These are phyloP conservation scores for Idris sp. DNA, from an alignment of 1,140 invertebrate genomes.

Conservation along the genomic window DNA sequence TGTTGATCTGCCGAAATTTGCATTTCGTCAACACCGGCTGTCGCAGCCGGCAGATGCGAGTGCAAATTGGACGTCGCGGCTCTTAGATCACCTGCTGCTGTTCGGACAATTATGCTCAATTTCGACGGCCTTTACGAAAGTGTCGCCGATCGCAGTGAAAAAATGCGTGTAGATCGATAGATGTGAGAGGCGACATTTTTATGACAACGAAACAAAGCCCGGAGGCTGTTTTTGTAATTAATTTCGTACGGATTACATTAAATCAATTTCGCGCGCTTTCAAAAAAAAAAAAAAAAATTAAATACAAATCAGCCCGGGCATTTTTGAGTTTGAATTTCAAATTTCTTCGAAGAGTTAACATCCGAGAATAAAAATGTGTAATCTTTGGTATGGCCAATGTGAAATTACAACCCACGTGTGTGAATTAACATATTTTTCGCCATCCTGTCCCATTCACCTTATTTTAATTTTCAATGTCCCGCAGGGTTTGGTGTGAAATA, in stretches of 20 bases:
- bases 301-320: no score
- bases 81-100: conserved; percentile 66
- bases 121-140: conserved; percentile 68
- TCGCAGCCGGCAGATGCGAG: conserved; percentile 70
- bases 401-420: conserved; percentile 8
- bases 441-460: no score
- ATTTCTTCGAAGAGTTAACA: conserved; percentile 35
- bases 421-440: not conserved
- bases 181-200: conserved; percentile 43
- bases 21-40: conserved; percentile 73
- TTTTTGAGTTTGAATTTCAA: conserved; percentile 32
- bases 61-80: conserved; percentile 69
- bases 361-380: conserved; percentile 4
- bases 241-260: conserved; percentile 25
- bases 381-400: conserved; percentile 6
- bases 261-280: conserved; percentile 38
- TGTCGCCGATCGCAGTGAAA: conserved; percentile 62
- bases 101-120: conserved; percentile 70
- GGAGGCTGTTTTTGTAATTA: conserved; percentile 33
- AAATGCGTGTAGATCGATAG: conserved; percentile 41
- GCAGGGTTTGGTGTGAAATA: no score
- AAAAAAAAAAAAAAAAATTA: no score
- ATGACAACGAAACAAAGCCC: conserved; percentile 24
- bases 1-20: conserved; percentile 63
- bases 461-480: no score